Percentiles rank a stretch among this genome's conserved stretches.
These are phyloP conservation scores for Laothoe populi DNA, from an alignment of 2,888 invertebrate species.

Conservation along the genomic window DNA sequence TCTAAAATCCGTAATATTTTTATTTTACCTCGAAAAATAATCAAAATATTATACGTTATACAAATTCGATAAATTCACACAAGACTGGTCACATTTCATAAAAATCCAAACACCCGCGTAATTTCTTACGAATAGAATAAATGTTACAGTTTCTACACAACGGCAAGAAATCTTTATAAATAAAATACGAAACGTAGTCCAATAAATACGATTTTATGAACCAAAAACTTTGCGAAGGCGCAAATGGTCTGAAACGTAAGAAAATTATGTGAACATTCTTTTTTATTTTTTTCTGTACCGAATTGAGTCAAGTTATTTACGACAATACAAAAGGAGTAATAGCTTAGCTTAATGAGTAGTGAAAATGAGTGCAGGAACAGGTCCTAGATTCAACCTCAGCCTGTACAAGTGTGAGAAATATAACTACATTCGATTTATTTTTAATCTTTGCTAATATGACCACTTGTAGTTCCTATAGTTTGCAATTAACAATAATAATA, in stretches of 20 bases:
- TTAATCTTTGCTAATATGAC: no score
- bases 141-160: neutral
- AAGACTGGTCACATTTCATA: neutral
- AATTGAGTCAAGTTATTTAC: neutral
- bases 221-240: neutral
- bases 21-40: neutral
- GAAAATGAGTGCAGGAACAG: no score
- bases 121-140: slow-evolving; percentile 3
- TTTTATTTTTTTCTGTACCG: neutral
- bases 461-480: no score
- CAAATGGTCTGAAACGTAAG: neutral
- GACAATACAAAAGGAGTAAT: no score
- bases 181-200: neutral
- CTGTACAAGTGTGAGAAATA: no score
- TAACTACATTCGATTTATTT: no score
- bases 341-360: no score
- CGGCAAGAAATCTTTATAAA: neutral
- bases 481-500: no score
- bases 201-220: neutral
- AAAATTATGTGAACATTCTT: neutral
- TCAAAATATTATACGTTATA: neutral
- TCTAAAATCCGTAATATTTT: neutral
- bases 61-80: neutral
- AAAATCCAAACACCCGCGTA: neutral
- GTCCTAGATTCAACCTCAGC: no score